Base-by-base conservation (phyloP, 35 echinoderm and acorn worm genomes). In the Apostichopus japonicus region DNA sequence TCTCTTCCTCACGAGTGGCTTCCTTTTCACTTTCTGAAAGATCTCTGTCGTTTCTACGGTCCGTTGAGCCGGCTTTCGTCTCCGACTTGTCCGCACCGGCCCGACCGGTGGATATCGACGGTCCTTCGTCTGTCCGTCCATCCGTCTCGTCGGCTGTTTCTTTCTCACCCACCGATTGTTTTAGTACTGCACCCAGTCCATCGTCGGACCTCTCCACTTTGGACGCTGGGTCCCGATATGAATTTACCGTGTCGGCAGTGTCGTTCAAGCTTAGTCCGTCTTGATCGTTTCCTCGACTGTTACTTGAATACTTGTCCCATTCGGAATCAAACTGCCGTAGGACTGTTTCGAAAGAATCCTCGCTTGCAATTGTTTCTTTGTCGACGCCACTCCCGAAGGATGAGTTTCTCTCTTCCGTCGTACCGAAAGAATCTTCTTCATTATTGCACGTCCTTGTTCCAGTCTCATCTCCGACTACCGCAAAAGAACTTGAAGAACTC, bases 361-460 rank as follows among this genome's bases (percentile, higher is more conserved):
- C 81, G 16, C 54, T 84, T 4, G 23, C 23, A 5, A 24, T 84
- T 1, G 22, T 56, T 19, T 84, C 54, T 19, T 6, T 54, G 4
- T 53, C 81, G 22, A 6, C 7, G 71, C 71, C n/a, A 7, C 17
- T 23, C 16, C 17, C 71, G 22, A 23, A 4, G 16, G 71, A 75
- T 23, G 17, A 7, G 7, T 19, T 75, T 7, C 21, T 21, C 55
- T 84, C 55, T 57, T 16, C 56, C 6, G 22, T 62, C 81, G 54
- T 56, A 53, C n/a, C 19, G 1, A 10, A 9, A 62, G 13, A 24
- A 23, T 23, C 17, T n/a, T 75, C 71, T 24, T 1, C 21, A 17
- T 84, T 84, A 84, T 84, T 84, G 81, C 81, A 84, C 53, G 56
- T 56, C 6, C 3, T 75, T 23, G 15, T 19, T 75, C 15, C 21